Conservation (phyloP, 2,113 vertebrate species). For the Albula goreensis region DNA sequence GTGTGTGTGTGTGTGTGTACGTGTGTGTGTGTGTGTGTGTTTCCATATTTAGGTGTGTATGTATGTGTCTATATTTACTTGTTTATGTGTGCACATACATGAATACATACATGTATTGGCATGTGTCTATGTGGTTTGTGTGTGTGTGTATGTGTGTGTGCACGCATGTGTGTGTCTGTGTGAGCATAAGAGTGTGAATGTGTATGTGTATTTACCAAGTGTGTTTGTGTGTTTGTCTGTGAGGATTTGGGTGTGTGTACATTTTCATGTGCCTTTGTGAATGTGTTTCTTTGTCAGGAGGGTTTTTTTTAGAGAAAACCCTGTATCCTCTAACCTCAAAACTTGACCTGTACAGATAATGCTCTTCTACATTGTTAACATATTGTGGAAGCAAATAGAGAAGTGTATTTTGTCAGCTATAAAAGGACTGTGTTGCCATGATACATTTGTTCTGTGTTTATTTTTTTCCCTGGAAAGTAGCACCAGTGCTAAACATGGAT, state of each 20-base stretch:
- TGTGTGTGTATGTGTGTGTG: not conserved
- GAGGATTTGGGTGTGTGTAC: too few species aligned
- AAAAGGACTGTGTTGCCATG: not conserved
- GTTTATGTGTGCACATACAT: not conserved
- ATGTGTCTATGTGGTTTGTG: not conserved
- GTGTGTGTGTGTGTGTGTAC: not conserved
- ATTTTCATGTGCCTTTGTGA: too few species aligned
- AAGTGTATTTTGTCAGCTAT: not conserved
- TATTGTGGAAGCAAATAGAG: not conserved
- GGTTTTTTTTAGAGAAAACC: not conserved
- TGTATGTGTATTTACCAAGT: not conserved
- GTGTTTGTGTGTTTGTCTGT: too few species aligned
- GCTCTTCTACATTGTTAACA: not conserved
- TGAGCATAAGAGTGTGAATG: not conserved
- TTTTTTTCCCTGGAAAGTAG: not conserved
- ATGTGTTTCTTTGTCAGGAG: not conserved
- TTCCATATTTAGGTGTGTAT: not conserved
- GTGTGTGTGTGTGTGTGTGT: not conserved
- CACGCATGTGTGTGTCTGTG: not conserved
- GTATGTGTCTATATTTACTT: not conserved
- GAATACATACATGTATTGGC: not conserved
- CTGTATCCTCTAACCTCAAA: not conserved
- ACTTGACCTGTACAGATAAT: not conserved
- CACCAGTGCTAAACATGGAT: not conserved
- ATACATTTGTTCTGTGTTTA: not conserved